A percentile compares a stretch with the other conserved stretches of the same genome.
Conservation (phyloP, 1,140 invertebrate genomes). For the Drosophila varians region DNA sequence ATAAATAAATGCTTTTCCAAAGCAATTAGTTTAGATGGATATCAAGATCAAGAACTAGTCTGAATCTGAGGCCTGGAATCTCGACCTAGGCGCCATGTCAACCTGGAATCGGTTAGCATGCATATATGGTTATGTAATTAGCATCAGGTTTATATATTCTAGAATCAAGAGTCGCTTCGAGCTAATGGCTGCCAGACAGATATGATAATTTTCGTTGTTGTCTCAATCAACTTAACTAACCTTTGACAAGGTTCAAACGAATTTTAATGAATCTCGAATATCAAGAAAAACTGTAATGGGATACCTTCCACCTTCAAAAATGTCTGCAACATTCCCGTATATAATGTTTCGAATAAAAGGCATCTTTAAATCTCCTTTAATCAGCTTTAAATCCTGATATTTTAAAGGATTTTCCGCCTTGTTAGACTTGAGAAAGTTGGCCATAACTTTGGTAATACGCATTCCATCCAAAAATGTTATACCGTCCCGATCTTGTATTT, state of each 20-base stretch:
- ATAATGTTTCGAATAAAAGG: too few relatives aligned
- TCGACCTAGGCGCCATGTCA: constrained; percentile 41
- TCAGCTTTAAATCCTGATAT: too few relatives aligned
- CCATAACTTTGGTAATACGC: too few relatives aligned
- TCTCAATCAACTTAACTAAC: constrained; percentile 30
- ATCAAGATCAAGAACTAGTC: constrained; percentile 22
- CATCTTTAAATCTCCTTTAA: too few relatives aligned
- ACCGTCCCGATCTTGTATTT: too few relatives aligned
- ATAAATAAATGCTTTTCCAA: constrained; percentile 27
- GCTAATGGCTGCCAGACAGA: constrained; percentile 20
- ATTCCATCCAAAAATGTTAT: too few relatives aligned
- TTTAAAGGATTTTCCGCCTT: too few relatives aligned
- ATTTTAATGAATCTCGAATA: constrained; percentile 11
- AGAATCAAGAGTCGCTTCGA: constrained; percentile 25
- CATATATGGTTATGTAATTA: constrained; percentile 48
- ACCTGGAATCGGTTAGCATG: constrained; percentile 21
- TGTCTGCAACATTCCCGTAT: too few relatives aligned
- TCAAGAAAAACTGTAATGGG: constrained; percentile 16
- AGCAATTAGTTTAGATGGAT: constrained; percentile 45
- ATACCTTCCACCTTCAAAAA: too few relatives aligned
- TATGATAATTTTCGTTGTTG: constrained; percentile 41
- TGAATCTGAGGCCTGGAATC: constrained; percentile 26
- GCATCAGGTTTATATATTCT: constrained; percentile 38
- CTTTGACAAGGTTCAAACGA: constrained; percentile 7
- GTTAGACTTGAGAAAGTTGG: too few relatives aligned